phyloP scores from a whole-genome alignment of 2,888 invertebrate genomes.

The Sminthurides aquaticus region DNA sequence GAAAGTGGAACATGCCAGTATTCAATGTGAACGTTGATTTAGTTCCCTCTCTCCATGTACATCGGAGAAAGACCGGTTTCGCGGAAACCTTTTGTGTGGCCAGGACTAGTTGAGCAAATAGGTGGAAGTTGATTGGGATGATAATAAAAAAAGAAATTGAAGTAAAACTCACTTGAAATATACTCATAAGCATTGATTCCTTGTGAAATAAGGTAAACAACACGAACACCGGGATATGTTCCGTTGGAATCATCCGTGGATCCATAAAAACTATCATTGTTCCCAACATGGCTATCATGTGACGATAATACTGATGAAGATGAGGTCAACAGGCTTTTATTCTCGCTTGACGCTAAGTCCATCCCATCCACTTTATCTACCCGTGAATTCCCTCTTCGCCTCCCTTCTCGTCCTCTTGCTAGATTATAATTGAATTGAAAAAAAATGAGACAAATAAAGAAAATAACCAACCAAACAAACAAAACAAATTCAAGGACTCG shows the following conservation, averaged over 20 bases:
- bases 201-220: slow-evolving; percentile 54
- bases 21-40: no score
- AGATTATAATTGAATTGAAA: neutral
- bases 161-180: slow-evolving; percentile 58
- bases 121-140: no score
- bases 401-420: neutral
- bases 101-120: no score
- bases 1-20: no score
- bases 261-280: neutral
- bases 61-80: no score
- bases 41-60: no score
- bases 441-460: neutral
- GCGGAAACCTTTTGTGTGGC: no score
- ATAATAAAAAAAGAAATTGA: slow-evolving; percentile 19
- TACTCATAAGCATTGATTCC: slow-evolving; percentile 64
- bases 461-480: neutral
- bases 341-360: slow-evolving; percentile 3
- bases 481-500: no score
- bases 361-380: neutral
- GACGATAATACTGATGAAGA: slow-evolving; percentile 1
- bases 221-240: slow-evolving; percentile 24
- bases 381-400: neutral
- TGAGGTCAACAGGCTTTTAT: slow-evolving; percentile 2
- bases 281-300: slow-evolving; percentile 14
- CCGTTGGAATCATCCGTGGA: slow-evolving; percentile 7